phyloP scores from a whole-genome alignment of 1,140 invertebrate genomes.

The Liolophura sinensis region DNA sequence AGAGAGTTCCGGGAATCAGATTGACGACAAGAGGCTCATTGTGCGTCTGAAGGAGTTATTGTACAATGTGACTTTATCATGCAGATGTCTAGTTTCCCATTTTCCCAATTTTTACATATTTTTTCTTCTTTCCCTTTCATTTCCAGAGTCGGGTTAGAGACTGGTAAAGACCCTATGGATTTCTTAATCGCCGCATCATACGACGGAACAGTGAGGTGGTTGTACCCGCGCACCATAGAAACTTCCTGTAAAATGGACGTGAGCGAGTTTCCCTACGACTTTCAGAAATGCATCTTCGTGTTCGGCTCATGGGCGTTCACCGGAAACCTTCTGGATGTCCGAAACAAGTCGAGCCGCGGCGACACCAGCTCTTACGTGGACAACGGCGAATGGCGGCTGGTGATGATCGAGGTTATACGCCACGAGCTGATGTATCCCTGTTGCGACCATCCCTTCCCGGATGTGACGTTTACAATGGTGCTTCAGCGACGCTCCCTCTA shows the following conservation, averaged over 20 bases:
- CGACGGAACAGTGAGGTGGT: constrained; percentile 62
- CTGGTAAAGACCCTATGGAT: constrained; percentile 11
- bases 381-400: constrained; percentile 52
- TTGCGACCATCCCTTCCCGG: constrained; percentile 62
- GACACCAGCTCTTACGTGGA: constrained; percentile 63
- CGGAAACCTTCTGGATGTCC: constrained; percentile 77
- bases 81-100: constrained; percentile 56
- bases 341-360: constrained; percentile 60
- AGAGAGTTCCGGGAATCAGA: too few relatives aligned
- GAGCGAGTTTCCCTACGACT: constrained; percentile 21
- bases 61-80: too few relatives aligned
- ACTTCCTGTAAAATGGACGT: constrained; percentile 20
- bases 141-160: constrained; percentile 47
- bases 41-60: too few relatives aligned
- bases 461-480: constrained; percentile 65
- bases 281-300: constrained; percentile 25
- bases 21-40: too few relatives aligned
- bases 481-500: constrained; percentile 95
- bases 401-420: constrained; percentile 71
- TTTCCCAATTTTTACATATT: constrained; percentile 49
- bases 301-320: constrained; percentile 53
- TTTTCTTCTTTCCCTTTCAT: constrained; percentile 50
- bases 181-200: constrained; percentile 49
- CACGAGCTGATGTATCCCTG: constrained; percentile 68
- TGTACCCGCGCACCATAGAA: constrained; percentile 58